These are phyloP conservation scores for Platorchestia sp. DNA, from an alignment of 1,140 invertebrate genomes.

Conservation along the genomic window DNA sequence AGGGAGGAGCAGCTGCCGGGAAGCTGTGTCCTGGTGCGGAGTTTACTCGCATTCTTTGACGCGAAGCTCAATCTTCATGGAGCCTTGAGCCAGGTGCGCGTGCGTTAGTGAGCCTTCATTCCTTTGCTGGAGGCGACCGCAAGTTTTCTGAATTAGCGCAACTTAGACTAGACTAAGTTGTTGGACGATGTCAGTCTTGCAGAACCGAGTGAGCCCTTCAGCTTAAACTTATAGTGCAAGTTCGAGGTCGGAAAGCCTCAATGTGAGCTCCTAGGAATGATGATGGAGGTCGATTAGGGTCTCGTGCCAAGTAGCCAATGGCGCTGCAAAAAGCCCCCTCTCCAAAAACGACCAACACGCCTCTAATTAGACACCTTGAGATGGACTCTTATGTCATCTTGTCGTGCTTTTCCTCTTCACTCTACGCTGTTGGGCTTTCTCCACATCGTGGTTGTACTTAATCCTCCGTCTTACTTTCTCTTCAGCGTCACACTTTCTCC, in stretches of 20 bases:
- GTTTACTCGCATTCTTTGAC: conserved; percentile 29
- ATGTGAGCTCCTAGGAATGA: conserved; percentile 48
- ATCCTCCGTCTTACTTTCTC: neutral
- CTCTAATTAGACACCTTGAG: neutral
- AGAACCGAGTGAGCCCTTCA: conserved; percentile 46
- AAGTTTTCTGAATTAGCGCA: conserved; percentile 48
- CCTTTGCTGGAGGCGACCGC: conserved; percentile 3
- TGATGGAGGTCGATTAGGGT: conserved; percentile 37
- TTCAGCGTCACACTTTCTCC: neutral
- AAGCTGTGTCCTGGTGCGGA: neutral
- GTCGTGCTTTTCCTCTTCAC: neutral
- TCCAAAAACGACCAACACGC: neutral
- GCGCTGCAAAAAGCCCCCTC: neutral
- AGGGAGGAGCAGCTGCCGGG: neutral
- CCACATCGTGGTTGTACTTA: neutral
- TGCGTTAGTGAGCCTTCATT: conserved; percentile 25
- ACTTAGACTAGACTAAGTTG: conserved; percentile 35
- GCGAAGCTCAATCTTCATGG: conserved; percentile 44
- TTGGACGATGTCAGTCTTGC: conserved; percentile 48
- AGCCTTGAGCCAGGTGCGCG: conserved; percentile 34
- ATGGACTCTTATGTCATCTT: neutral
- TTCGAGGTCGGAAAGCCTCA: conserved; percentile 21
- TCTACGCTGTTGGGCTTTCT: neutral
- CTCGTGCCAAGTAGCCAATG: neutral
- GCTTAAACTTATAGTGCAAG: conserved; percentile 52